These are phyloP conservation scores for Pollimyrus isidori DNA, from an alignment of 2,113 vertebrate genomes.

Conservation along the genomic window DNA sequence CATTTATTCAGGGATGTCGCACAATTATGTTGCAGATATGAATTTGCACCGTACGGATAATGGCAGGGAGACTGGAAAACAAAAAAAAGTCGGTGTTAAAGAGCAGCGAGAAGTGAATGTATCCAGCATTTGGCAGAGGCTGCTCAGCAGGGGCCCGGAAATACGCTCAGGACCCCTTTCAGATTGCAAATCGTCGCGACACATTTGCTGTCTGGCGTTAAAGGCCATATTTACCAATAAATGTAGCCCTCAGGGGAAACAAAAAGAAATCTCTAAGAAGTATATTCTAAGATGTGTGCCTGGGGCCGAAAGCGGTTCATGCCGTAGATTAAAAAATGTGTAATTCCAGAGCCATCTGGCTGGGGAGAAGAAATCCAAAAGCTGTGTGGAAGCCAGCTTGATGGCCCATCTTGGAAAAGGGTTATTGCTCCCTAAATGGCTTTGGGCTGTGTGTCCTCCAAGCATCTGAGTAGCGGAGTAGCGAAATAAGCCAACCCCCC, in stretches of 20 bases:
- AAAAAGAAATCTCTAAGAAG: constrained; percentile 53
- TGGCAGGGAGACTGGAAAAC: background rate
- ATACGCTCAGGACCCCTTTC: background rate
- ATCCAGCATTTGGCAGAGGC: background rate
- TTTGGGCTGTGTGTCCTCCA: constrained; percentile 57
- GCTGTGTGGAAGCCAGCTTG: constrained; percentile 65
- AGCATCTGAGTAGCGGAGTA: constrained; percentile 51
- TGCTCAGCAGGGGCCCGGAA: background rate
- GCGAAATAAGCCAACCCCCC: constrained; percentile 54
- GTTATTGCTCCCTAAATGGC: constrained; percentile 72
- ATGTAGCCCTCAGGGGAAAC: constrained; percentile 45
- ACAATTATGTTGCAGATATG: background rate
- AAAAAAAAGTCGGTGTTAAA: background rate
- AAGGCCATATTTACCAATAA: constrained; percentile 44
- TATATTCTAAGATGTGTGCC: constrained; percentile 57
- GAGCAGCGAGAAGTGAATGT: background rate
- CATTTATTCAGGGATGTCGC: background rate
- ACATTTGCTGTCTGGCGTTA: constrained; percentile 48
- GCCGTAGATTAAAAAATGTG: constrained; percentile 76
- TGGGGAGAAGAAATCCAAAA: constrained; percentile 67
- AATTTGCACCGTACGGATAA: background rate
- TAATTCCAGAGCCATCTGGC: constrained; percentile 78
- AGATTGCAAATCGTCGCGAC: constrained; percentile 26
- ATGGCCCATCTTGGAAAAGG: constrained; percentile 77
- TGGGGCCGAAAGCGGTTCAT: constrained; percentile 61